Conservation (phyloP, 2,113 vertebrate species). For the Ramphastos sulfuratus region DNA sequence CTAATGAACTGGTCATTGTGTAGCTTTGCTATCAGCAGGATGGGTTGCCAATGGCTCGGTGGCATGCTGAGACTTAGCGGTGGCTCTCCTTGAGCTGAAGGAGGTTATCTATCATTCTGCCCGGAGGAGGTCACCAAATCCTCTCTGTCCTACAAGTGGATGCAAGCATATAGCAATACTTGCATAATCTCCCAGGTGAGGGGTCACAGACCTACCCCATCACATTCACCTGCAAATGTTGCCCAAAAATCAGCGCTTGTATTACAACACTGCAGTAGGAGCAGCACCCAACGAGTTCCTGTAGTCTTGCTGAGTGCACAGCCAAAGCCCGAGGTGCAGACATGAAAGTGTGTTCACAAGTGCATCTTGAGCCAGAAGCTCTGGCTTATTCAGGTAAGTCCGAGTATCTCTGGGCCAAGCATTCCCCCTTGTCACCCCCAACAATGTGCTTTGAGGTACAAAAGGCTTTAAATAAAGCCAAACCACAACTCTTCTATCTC, state of each 20-base stretch:
- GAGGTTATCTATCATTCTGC: background rate
- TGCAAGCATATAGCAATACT: background rate
- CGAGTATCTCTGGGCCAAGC: background rate
- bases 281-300: background rate
- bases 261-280: background rate
- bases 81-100: background rate
- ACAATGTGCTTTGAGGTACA: background rate
- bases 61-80: background rate
- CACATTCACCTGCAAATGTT: background rate
- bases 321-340: background rate
- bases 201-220: background rate
- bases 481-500: constrained; percentile 17
- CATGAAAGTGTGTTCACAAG: background rate
- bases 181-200: background rate
- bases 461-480: constrained; percentile 7
- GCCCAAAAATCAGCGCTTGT: background rate
- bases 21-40: background rate
- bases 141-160: background rate
- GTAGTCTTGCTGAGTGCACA: fast-evolving
- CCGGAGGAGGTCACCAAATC: constrained; percentile 3
- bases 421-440: background rate
- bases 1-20: constrained; percentile 13
- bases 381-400: background rate
- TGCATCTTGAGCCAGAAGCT: background rate
- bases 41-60: background rate